These are phyloP conservation scores for Bothrops jararaca DNA, from an alignment of 2,113 vertebrate genomes.

Conservation along the genomic window DNA sequence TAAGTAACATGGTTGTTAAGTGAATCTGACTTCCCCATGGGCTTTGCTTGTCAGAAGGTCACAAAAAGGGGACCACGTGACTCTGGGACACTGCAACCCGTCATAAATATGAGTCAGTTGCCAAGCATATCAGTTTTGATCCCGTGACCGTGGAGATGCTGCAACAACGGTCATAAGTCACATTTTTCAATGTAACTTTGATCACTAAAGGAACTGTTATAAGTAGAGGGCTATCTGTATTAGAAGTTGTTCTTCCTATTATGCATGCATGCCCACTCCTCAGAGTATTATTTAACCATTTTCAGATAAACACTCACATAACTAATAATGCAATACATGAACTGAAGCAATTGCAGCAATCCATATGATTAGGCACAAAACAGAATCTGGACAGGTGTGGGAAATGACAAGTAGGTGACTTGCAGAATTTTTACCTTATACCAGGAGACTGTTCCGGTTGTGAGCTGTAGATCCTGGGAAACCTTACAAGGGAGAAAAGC, in stretches of 20 bases:
- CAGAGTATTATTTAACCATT: background rate
- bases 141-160: background rate
- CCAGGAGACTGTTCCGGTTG: constrained; percentile 55
- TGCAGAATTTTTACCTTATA: constrained; percentile 63
- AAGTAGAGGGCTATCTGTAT: background rate
- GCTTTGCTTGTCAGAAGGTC: background rate
- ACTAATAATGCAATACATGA: background rate
- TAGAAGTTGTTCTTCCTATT: background rate
- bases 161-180: background rate
- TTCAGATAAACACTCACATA: background rate
- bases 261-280: background rate
- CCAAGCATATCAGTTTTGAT: background rate
- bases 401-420: constrained; percentile 21
- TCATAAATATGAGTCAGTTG: background rate
- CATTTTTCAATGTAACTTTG: background rate
- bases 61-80: background rate
- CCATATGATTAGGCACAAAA: background rate
- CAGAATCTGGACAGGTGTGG: background rate
- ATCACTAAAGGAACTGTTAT: background rate
- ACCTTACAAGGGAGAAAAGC: constrained; percentile 64
- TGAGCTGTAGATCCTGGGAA: constrained; percentile 42
- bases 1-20: background rate
- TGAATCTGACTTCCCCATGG: background rate
- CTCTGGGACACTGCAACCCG: background rate
- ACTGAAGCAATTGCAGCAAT: background rate